These are phyloP conservation scores for Macrophya annulata DNA, from an alignment of 2,888 invertebrate genomes.

Conservation along the genomic window DNA sequence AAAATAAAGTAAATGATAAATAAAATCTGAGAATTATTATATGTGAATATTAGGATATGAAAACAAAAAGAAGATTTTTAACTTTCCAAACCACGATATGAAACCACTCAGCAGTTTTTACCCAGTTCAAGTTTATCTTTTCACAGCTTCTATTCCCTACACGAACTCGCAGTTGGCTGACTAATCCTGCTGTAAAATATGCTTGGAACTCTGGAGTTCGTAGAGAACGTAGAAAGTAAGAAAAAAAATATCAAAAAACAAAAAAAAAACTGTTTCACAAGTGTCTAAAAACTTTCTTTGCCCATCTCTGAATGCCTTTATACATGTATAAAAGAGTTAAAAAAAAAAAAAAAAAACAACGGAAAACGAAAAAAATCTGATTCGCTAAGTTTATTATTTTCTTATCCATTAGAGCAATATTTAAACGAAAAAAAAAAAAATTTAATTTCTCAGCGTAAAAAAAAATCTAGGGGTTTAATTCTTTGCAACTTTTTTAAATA, in stretches of 20 bases:
- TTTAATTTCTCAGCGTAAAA: too few species aligned
- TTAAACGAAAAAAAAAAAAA: background rate
- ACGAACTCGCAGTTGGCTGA: slow-evolving; percentile 40
- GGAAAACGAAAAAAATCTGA: too few species aligned
- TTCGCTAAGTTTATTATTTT: too few species aligned
- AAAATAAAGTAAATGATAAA: background rate
- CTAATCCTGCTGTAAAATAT: slow-evolving; percentile 37
- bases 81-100: background rate
- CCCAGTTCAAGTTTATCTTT: slow-evolving; percentile 32
- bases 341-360: background rate
- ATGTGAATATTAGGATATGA: background rate
- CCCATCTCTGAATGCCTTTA: background rate
- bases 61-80: background rate
- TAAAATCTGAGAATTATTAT: background rate
- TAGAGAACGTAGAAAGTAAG: background rate
- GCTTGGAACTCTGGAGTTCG: background rate
- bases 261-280: slow-evolving; percentile 11
- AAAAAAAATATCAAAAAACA: too few species aligned
- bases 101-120: slow-evolving; percentile 33
- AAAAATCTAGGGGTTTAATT: too few species aligned
- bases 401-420: too few species aligned
- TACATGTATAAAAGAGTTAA: background rate
- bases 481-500: too few species aligned
- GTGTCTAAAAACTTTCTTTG: background rate
- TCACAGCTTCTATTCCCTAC: slow-evolving; percentile 18